These are phyloP conservation scores for Ophion slaviceki DNA, from an alignment of 2,888 invertebrate species.

Conservation along the genomic window DNA sequence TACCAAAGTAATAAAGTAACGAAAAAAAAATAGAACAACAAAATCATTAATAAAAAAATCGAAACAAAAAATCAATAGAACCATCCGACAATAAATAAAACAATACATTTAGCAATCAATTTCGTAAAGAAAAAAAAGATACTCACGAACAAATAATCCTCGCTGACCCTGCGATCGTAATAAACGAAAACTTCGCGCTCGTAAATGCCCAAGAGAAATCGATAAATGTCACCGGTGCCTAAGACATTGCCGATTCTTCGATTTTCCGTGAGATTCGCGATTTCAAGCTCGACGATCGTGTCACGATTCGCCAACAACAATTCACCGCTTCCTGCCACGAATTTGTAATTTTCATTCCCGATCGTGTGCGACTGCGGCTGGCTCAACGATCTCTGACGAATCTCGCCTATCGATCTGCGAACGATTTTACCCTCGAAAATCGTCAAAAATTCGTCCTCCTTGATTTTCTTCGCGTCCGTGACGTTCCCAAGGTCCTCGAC, in stretches of 20 bases:
- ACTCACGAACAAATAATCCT: constrained; percentile 76
- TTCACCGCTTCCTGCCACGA: constrained; percentile 62
- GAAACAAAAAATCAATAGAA: too few relatives aligned
- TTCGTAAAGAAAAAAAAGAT: not conserved
- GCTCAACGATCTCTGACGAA: constrained; percentile 51
- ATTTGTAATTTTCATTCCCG: constrained; percentile 60
- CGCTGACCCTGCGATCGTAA: constrained; percentile 70
- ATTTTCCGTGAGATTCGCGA: constrained; percentile 32
- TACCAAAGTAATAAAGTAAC: not conserved
- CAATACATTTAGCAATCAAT: too few relatives aligned
- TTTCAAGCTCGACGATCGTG: constrained; percentile 61
- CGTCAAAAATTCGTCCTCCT: constrained; percentile 67
- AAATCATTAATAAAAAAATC: too few relatives aligned
- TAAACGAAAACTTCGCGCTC: constrained; percentile 71
- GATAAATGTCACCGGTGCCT: constrained; percentile 59
- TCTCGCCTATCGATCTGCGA: constrained; percentile 66
- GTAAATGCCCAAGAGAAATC: constrained; percentile 73
- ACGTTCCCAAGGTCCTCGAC: constrained; percentile 72
- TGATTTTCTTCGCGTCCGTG: constrained; percentile 66
- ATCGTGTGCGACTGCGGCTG: constrained; percentile 34
- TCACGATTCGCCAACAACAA: constrained; percentile 61
- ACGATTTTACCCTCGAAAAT: constrained; percentile 62
- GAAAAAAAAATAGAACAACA: not conserved
- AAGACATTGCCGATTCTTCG: constrained; percentile 30
- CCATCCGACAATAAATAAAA: too few relatives aligned